Percentiles rank a stretch among this genome's conserved stretches.
Conservation (phyloP, 2,113 vertebrate species). For the Seriola aureovittata region DNA sequence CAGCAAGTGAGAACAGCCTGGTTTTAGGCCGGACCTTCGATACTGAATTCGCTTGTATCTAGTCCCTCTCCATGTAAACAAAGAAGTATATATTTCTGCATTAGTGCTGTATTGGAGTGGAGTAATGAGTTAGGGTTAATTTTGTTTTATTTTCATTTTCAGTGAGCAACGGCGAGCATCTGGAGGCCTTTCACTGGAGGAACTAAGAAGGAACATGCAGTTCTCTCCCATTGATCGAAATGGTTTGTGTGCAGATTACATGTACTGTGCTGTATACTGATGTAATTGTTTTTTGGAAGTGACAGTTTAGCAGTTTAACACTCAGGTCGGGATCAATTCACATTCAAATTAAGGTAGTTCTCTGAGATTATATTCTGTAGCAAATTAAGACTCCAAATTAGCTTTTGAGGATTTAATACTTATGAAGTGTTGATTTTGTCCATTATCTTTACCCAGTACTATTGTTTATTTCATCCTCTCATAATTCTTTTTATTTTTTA, state of each 20-base stretch:
- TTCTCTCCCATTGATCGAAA: constrained; percentile 91
- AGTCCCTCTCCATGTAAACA: constrained; percentile 46
- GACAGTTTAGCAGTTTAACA: background rate
- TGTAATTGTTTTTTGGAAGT: background rate
- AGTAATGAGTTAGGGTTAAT: background rate
- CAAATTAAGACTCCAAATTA: too few relatives aligned
- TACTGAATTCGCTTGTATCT: constrained; percentile 50
- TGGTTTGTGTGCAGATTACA: constrained; percentile 80
- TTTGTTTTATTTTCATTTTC: constrained; percentile 51
- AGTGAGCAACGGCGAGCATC: constrained; percentile 84
- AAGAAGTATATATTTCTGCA: constrained; percentile 22
- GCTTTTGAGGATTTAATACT: too few relatives aligned
- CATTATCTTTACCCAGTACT: too few relatives aligned
- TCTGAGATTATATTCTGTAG: background rate
- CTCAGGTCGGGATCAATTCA: background rate
- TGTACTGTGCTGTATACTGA: background rate
- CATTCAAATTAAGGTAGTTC: background rate
- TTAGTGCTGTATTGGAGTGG: constrained; percentile 8
- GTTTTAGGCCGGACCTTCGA: constrained; percentile 7
- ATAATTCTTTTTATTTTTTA: background rate
- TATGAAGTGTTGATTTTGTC: too few relatives aligned
- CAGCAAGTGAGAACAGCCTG: constrained; percentile 46
- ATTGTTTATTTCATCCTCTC: too few relatives aligned
- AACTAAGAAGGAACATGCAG: constrained; percentile 90
- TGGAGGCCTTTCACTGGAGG: constrained; percentile 89